Evolutionary conservation across 2,888 invertebrate genomes (phyloP), one percentile per base, ranked within the genome.

Genomic region (Rhamphomyia laevipes): DNA sequence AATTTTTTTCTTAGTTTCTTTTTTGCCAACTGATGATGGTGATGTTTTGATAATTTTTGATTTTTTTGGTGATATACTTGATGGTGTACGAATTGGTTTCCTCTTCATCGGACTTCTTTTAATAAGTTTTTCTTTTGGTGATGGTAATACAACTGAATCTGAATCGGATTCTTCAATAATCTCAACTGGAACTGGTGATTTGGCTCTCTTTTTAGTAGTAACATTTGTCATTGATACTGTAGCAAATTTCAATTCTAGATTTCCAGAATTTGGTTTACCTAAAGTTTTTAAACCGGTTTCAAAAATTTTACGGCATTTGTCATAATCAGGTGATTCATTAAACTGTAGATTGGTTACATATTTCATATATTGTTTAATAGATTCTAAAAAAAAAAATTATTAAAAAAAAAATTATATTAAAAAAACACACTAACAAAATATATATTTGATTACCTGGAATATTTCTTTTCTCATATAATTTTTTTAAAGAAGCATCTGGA

Each of bases 271-370:
- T 1, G 75, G 63, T 38, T 77, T 74, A 10, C 80, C 80, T 45
- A 79, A 66, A 17, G 73, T 69, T 61, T 83, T 81, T 1, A 91
- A 67, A 13, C 81, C 87, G 41, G 69, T 69, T 21, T 72, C 67
- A 54, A 91, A 81, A 15, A 85, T 70, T 52, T 78, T 74, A 15
- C 78, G 74, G 54, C 85, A 81, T 63, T 82, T 80, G 1, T 76
- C 71, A 63, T 90, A 91, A 63, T 90, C 80, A 0, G 90, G 88
- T 13, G 67, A 68, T 16, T 82, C 80, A 58, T 85, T 78, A 57
- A 84, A 85, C 54, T 82, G 74, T 58, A 91, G 57, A 37, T 76
- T 74, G 44, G 77, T 73, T 4, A 88, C 75, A 61, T 85, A 80
- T 52, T 80, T 77, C 58, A 89, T 75, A 61, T 77, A 86, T 46